A percentile compares a stretch with the other conserved stretches of the same genome.
Evolutionary conservation across 2,888 invertebrate genomes (phyloP).

Genomic region (Cheilosia vulpina): DNA sequence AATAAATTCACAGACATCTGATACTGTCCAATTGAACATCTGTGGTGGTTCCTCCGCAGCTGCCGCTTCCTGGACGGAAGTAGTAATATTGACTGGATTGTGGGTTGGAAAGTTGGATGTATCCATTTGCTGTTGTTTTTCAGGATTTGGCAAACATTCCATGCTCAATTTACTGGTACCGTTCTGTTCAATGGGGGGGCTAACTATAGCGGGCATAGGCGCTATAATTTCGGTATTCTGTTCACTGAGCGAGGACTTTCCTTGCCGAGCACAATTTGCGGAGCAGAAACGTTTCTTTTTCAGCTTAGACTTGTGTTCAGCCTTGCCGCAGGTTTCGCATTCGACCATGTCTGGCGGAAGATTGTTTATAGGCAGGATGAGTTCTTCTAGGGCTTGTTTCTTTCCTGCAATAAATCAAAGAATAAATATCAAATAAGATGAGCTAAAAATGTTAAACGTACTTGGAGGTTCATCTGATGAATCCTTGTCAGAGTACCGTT

Average conservation of each 20-base stretch:
- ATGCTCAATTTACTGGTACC: constrained; percentile 22
- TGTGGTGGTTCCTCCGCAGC: constrained; percentile 78
- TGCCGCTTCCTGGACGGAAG: constrained; percentile 41
- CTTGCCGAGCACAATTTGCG: constrained; percentile 86
- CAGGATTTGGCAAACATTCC: constrained; percentile 38
- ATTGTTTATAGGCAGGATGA: constrained; percentile 56
- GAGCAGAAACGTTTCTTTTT: constrained; percentile 92
- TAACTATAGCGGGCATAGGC: constrained; percentile 38
- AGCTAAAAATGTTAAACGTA: constrained; percentile 84
- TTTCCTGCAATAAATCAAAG: constrained; percentile 78
- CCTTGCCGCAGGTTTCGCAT: constrained; percentile 90
- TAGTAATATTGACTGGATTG: constrained; percentile 29
- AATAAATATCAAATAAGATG: constrained; percentile 15
- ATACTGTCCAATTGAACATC: constrained; percentile 86
- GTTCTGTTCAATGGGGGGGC: constrained; percentile 49
- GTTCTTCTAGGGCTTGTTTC: constrained; percentile 80
- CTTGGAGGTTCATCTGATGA: constrained; percentile 90
- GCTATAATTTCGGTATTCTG: constrained; percentile 52
- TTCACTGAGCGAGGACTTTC: constrained; percentile 82
- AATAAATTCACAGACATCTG: constrained; percentile 95
- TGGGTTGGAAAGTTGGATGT: constrained; percentile 32
- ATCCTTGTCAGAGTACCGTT: constrained; percentile 86
- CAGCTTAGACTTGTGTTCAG: constrained; percentile 87
- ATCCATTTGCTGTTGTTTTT: constrained; percentile 53
- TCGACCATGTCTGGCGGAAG: constrained; percentile 80